Evolutionary conservation across 2,888 invertebrate species (phyloP).

Genomic region (Tryphoninae sp.): DNA sequence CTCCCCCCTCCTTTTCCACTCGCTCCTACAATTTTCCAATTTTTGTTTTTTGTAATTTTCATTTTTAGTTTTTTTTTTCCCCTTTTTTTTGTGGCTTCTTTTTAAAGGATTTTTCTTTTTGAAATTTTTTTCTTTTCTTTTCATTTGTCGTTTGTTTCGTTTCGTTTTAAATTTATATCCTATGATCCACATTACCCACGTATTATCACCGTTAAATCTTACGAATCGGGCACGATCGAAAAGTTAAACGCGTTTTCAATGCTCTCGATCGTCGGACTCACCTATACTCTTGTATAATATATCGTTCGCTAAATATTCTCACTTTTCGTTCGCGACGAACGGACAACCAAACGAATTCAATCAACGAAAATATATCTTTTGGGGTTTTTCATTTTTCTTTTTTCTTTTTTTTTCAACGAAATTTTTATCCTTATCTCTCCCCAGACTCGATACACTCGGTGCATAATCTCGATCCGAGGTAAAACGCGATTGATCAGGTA

Average conservation of each 20-base stretch:
- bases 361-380: constrained; percentile 16
- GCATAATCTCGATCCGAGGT: background rate
- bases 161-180: constrained; percentile 49
- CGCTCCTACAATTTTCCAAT: constrained; percentile 23
- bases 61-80: constrained; percentile 4
- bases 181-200: constrained; percentile 58
- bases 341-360: constrained; percentile 34
- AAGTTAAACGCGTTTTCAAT: background rate
- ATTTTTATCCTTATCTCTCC: background rate
- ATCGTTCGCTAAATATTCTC: background rate
- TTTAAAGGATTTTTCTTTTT: constrained; percentile 33
- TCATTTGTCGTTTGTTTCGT: constrained; percentile 37
- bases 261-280: constrained; percentile 17
- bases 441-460: background rate
- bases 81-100: constrained; percentile 41
- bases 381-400: background rate
- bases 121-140: constrained; percentile 38
- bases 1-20: background rate
- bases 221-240: constrained; percentile 47
- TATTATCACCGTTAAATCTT: constrained; percentile 64
- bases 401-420: background rate
- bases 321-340: constrained; percentile 17
- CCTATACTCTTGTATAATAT: constrained; percentile 5
- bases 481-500: constrained; percentile 51
- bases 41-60: constrained; percentile 48